These are phyloP conservation scores for Chaenodraco wilsoni DNA, from an alignment of 2,797 vertebrate genomes.

Conservation along the genomic window DNA sequence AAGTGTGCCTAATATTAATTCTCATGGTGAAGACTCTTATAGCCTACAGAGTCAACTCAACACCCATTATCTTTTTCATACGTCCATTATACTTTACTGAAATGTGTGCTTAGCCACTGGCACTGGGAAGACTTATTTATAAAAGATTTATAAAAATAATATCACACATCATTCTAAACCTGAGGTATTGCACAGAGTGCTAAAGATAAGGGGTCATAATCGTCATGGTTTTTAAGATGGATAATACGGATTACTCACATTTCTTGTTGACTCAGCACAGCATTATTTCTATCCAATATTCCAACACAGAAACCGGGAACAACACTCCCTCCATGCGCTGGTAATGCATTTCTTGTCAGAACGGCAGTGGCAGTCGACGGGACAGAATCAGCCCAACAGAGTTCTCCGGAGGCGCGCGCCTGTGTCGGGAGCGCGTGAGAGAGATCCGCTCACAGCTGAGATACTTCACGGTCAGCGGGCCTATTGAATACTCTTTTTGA, in stretches of 20 bases:
- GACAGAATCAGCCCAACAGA: background rate
- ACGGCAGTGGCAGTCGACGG: background rate
- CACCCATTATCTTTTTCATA: background rate
- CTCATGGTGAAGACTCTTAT: background rate
- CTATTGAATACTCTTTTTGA: background rate
- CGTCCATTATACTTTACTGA: background rate
- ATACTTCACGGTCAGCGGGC: constrained; percentile 16
- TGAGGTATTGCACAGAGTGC: background rate
- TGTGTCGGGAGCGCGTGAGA: constrained; percentile 25
- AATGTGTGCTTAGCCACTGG: background rate
- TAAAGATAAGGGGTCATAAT: background rate
- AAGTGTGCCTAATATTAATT: background rate
- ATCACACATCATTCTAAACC: background rate
- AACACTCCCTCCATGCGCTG: background rate
- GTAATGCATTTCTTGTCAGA: background rate
- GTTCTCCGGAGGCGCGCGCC: constrained; percentile 29
- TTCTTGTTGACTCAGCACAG: constrained; percentile 17
- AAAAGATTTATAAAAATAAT: background rate
- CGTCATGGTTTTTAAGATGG: background rate
- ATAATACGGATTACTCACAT: constrained; percentile 60
- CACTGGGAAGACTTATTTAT: too few species aligned
- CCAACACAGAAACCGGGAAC: background rate
- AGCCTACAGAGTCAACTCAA: background rate
- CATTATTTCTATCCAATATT: constrained; percentile 20
- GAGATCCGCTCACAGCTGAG: background rate